Evolutionary conservation across 2,797 vertebrate genomes (phyloP), one percentile per base, ranked within the genome.

Genomic region (Agapornis canus): DNA sequence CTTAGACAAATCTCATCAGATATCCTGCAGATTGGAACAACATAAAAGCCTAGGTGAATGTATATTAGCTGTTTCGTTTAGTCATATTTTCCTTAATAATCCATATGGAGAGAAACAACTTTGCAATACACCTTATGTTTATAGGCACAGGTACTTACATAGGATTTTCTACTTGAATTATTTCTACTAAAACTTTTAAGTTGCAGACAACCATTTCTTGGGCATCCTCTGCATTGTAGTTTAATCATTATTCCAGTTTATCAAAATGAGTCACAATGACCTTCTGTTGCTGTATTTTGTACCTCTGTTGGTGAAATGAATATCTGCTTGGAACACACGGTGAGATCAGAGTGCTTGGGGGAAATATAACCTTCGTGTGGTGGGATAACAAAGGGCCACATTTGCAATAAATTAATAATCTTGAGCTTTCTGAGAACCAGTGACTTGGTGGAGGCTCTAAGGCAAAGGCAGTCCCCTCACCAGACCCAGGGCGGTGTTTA

Each of bases 171-270:
- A 6, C 35, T 68, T 75, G 37, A 89, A 35, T 76, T 59, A 27
- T 61, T 92, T 92, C 43, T 91, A 10, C 39, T 65, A 60, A 63
- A 70, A 66, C 42, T 82, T 89, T 20, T 18, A 72, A 59, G 29
- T 45, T 68, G 23, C 9, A 65, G 43, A 26, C 65, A 90, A 32
- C 43, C 86, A 11, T 79, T 82, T 93, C 52, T 77, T 69, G 59
- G 65, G 54, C 32, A 83, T 80, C 43, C n/a, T 85, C 49, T 83
- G 39, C 54, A 42, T 2, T 65, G 92, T 51, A 76, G 96, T 75
- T 97, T 97, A 97, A 97, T 96, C 68, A 97, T 97, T 95, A 96
- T 87, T 92, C 79, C 65, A 66, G 65, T 45, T 97, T 96, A 95
- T 97, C 95, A 94, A 90, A 91, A 82, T 90, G 91, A 88, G 95